Base-by-base conservation (phyloP, 2,888 invertebrate genomes). In the Nematopogon swammerdamellus region DNA sequence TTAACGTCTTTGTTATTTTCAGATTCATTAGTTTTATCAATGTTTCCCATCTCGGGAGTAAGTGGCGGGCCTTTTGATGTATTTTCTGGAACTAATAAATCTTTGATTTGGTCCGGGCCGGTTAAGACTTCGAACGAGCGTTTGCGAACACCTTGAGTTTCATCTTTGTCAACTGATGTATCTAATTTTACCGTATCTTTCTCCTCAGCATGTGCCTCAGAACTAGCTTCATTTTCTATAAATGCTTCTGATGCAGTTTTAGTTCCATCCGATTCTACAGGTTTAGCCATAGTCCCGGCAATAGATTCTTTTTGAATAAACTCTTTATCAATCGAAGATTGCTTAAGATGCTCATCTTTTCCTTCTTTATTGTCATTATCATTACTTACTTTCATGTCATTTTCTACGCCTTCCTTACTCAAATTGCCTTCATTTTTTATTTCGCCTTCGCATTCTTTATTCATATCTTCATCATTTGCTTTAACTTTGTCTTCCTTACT, bases 41-140 rank as follows among this genome's bases (percentile, higher is more conserved):
- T n/a, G n/a, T n/a, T n/a, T n/a, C n/a, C n/a, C n/a, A n/a, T n/a
- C n/a, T n/a, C n/a, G n/a, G n/a, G n/a, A n/a, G n/a, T n/a, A n/a
- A n/a, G n/a, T n/a, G n/a, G n/a, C n/a, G n/a, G n/a, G n/a, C n/a
- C n/a, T n/a, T n/a, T n/a, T n/a, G n/a, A n/a, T n/a, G n/a, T n/a
- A n/a, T n/a, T n/a, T n/a, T n/a, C 69, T 46, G 70, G 62, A 60
- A 36, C 55, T 50, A 44, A 63, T 61, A 57, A 25, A 56, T 56
- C 20, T 59, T 43, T 17, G 56, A 19, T 56, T 57, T 69, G 67
- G 54, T 70, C 69, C 2, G 77, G 77, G 1, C 75, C 75, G 19
- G 76, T 70, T 54, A 79, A 59, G 19, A 79, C 61, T 61, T 76
- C 75, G 59, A 79, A 79, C 18, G 79, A 79, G 53, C 68, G 64